Evolutionary conservation across 2,797 vertebrate genomes (phyloP).

Genomic region (Lagodon rhomboides): DNA sequence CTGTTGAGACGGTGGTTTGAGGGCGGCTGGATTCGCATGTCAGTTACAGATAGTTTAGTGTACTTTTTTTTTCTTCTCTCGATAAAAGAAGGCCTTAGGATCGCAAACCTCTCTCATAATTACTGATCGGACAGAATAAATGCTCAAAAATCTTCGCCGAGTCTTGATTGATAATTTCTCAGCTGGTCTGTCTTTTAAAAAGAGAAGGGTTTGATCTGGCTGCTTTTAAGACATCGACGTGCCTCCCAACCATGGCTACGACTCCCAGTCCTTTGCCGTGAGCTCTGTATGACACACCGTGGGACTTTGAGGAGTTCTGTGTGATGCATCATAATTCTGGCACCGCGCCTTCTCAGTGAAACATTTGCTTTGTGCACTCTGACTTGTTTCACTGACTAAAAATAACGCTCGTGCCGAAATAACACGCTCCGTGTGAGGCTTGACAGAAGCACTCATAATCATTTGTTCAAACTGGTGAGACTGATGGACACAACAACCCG

Average conservation of each 20-base stretch:
- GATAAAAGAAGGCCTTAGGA: neutral
- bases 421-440: neutral
- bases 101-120: neutral
- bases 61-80: neutral
- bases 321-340: conserved; percentile 51
- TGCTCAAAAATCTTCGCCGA: neutral
- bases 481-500: neutral
- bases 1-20: conserved; percentile 65
- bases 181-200: neutral
- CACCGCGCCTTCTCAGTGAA: conserved; percentile 41
- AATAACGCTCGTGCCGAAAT: conserved; percentile 36
- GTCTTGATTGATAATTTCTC: neutral
- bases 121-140: neutral
- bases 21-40: conserved; percentile 23
- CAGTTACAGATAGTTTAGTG: neutral
- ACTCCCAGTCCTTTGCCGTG: neutral
- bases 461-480: conserved; percentile 17
- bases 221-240: neutral
- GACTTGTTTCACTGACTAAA: conserved; percentile 52
- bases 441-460: conserved; percentile 12
- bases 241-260: neutral
- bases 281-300: conserved; percentile 15
- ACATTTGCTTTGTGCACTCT: conserved; percentile 56
- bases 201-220: neutral
- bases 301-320: conserved; percentile 27